Percentiles rank a stretch among this genome's conserved stretches.
Conservation (phyloP, 2,888 invertebrate genomes). For the Machimus atricapillus region DNA sequence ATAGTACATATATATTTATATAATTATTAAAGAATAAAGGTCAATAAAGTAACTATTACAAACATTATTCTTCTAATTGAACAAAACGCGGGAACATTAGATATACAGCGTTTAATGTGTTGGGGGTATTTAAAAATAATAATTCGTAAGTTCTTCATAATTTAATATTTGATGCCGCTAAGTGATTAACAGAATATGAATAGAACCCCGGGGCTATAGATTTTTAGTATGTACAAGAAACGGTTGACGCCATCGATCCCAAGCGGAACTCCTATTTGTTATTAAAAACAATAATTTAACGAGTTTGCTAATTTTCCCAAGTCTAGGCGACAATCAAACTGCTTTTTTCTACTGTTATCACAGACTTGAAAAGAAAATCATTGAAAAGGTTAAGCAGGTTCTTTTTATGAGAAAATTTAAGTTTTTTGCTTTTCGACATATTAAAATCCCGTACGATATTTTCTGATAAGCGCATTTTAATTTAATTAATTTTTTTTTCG, state of each 20-base stretch:
- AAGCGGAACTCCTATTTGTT: not conserved
- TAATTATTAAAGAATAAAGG: not conserved
- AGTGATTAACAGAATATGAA: not conserved
- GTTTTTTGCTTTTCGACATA: not conserved
- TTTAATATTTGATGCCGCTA: not conserved
- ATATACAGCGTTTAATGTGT: not conserved
- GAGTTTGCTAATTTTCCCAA: not conserved
- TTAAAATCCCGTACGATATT: not conserved
- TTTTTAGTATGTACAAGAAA: not conserved
- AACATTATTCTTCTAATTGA: too few relatives aligned
- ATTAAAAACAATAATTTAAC: not conserved
- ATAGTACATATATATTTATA: not conserved
- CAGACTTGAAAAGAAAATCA: not conserved
- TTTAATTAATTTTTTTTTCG: not conserved
- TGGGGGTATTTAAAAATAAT: not conserved
- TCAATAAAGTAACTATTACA: not conserved
- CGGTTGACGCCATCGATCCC: not conserved
- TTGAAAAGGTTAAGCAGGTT: not conserved
- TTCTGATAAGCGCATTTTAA: not conserved
- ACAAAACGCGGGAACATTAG: not conserved
- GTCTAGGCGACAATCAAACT: not conserved
- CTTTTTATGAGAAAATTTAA: not conserved
- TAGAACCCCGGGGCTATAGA: not conserved
- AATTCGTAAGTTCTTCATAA: not conserved
- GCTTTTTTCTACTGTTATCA: not conserved